Evolutionary conservation across 2,113 vertebrate species (phyloP), one percentile per base, ranked within the genome.

Genomic region (Excalfactoria chinensis): DNA sequence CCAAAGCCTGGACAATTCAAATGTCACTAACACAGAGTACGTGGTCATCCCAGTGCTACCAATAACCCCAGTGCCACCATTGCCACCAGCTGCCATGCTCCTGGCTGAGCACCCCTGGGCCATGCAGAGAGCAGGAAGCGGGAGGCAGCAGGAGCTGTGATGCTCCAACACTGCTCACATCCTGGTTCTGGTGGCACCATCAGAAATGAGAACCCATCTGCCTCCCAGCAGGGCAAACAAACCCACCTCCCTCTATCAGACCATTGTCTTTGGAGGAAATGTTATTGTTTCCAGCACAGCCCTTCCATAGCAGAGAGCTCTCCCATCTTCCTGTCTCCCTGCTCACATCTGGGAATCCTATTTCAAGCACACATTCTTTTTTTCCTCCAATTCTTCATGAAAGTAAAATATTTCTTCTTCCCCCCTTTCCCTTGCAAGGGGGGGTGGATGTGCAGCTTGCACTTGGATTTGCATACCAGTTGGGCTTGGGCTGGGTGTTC

Each of bases 221-320:
- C 40, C 30, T 32, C 53, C 1, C 0, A 67, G 64, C 44, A 66
- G 41, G 80, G 84, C 75, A 81, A 72, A 62, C 80, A 2, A 85
- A 58, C 60, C 59, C 55, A 44, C 48, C 17, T 74, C 84, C 64
- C 63, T 80, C 51, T 60, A 48, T 41, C 63, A 75, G 44, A 44
- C 62, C 62, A 66, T 84, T 80, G 84, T 81, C 66, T 85, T 53
- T 12, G 41, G 70, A 88, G 80, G 89, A 91, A 85, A 77, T 37
- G n/a, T 56, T 44, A 19, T 82, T 67, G 59, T 91, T 82, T 30
- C 76, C 35, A 46, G 49, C 53, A 72, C 85, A 89, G 21, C 49
- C 63, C 43, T 69, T 60, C 62, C 73, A 64, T 21, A 26, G 32
- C 77, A 55, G 48, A 1, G 15, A 74, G 48, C 69, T 34, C 86